Evolutionary conservation across 2,888 invertebrate species (phyloP).

Genomic region (Noctua janthe): DNA sequence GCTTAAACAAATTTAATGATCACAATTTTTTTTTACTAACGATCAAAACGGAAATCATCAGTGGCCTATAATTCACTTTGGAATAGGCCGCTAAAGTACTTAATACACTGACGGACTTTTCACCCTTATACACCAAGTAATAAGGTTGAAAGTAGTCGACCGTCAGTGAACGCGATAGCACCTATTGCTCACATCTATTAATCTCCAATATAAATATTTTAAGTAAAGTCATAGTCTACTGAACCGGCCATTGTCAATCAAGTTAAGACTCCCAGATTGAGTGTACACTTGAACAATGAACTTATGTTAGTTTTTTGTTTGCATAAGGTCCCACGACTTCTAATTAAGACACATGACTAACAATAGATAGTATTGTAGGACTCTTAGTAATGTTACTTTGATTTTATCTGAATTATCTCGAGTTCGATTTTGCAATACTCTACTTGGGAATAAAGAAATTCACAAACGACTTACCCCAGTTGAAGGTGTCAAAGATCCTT

Average conservation of each 20-base stretch:
- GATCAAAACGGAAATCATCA: not conserved
- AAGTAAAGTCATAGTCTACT: not conserved
- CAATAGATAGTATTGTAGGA: conserved; percentile 29
- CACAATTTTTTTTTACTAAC: not conserved
- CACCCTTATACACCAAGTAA: no score
- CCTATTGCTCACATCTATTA: no score
- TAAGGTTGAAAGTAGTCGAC: no score
- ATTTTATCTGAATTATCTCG: conserved; percentile 15
- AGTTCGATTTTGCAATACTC: conserved; percentile 21
- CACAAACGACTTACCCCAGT: not conserved
- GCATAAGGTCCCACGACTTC: conserved; percentile 26
- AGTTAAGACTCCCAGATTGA: not conserved
- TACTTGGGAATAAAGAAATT: not conserved
- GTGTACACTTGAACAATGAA: conserved; percentile 48
- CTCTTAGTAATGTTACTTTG: not conserved
- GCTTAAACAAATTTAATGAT: not conserved
- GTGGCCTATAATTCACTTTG: not conserved
- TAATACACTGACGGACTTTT: no score
- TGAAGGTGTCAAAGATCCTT: not conserved
- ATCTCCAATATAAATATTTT: not conserved
- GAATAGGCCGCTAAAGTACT: not conserved
- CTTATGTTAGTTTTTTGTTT: conserved; percentile 37
- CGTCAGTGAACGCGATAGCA: no score
- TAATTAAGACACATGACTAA: conserved; percentile 30
- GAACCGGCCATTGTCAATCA: conserved; percentile 2